phyloP scores from a whole-genome alignment of 2,888 invertebrate genomes.

The Conomelus anceps region DNA sequence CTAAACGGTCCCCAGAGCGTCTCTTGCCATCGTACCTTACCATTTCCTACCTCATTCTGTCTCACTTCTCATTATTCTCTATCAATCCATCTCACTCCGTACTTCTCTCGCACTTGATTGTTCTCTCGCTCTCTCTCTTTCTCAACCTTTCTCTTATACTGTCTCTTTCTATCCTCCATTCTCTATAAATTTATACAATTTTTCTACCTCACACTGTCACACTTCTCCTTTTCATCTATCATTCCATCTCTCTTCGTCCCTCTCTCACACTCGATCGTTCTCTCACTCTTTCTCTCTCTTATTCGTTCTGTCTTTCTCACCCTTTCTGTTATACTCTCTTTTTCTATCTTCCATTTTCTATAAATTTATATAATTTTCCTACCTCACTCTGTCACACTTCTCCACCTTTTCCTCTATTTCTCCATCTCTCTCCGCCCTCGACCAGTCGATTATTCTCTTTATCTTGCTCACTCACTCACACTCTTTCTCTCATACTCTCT shows the following conservation, averaged over 20 bases:
- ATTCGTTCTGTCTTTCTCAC: background rate
- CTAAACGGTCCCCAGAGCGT: background rate
- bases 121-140: no score
- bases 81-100: no score
- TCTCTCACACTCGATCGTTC: no score
- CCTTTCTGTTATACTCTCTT: no score
- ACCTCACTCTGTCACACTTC: no score
- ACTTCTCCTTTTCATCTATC: background rate
- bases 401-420: background rate
- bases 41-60: background rate
- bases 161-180: background rate
- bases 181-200: background rate
- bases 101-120: no score
- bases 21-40: no score
- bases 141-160: background rate
- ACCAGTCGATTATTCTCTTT: background rate
- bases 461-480: no score
- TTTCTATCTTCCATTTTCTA: no score
- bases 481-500: background rate
- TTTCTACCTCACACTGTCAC: background rate
- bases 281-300: no score
- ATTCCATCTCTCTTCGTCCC: no score
- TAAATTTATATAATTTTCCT: no score
- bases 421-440: background rate
- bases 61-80: background rate